Percentiles rank a stretch among this genome's conserved stretches.
phyloP scores from a whole-genome alignment of 2,113 vertebrate species.

The Indicator indicator region DNA sequence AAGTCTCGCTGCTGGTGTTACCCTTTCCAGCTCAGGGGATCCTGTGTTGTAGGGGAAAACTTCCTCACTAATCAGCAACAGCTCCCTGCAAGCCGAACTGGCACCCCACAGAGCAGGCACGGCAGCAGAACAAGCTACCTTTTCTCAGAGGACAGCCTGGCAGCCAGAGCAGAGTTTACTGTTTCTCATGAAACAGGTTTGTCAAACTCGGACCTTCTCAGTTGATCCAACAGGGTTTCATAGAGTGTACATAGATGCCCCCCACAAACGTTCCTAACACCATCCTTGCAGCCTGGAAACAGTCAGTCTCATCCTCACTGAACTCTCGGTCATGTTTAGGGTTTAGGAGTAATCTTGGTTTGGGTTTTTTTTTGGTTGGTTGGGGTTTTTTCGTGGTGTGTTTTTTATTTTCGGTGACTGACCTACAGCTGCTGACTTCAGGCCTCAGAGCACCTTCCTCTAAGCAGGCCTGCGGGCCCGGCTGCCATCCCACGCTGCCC shows the following conservation, averaged over 20 bases:
- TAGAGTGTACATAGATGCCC: too few relatives aligned
- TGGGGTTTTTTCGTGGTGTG: too few relatives aligned
- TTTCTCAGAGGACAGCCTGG: not conserved
- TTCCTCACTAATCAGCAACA: not conserved
- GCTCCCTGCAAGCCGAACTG: not conserved
- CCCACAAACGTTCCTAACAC: not conserved
- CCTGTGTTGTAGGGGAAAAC: not conserved
- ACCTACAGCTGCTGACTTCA: not conserved
- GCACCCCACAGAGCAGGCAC: fast-evolving
- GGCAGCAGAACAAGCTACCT: not conserved
- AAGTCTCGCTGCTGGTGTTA: not conserved
- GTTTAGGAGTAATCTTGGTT: not conserved
- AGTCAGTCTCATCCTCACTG: too few relatives aligned
- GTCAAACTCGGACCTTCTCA: not conserved
- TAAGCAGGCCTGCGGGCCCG: too few relatives aligned
- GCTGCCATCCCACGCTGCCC: not conserved
- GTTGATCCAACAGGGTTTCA: not conserved
- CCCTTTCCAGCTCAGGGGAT: not conserved
- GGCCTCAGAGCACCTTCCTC: not conserved
- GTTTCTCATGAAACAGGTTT: not conserved
- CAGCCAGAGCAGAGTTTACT: too few relatives aligned
- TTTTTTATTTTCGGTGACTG: not conserved
- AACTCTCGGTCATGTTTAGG: not conserved
- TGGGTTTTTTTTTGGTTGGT: not conserved
- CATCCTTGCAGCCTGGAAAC: not conserved